Evolutionary conservation across 1,140 invertebrate species (phyloP).

Genomic region (Spodoptera litura): DNA sequence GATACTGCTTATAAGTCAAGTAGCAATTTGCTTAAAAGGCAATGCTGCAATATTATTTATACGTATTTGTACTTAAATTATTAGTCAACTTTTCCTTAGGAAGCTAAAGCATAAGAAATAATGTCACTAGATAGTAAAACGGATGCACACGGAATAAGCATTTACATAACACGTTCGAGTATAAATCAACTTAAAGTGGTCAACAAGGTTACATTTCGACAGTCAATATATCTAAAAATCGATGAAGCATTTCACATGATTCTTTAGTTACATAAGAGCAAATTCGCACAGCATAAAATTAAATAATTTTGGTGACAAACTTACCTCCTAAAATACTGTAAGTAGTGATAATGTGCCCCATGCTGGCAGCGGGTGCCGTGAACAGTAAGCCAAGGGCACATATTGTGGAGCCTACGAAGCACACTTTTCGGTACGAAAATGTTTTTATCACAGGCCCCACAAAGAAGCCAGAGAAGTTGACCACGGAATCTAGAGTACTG

Average conservation of each 20-base stretch:
- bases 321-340: conserved; percentile 92
- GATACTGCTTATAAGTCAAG: not conserved
- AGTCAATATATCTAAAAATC: not conserved
- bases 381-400: conserved; percentile 88
- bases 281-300: not conserved
- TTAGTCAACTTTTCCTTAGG: too few species aligned
- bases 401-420: conserved; percentile 88
- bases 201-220: not conserved
- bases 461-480: conserved; percentile 92
- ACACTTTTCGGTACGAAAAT: conserved; percentile 91
- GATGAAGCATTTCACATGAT: too few species aligned
- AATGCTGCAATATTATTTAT: conserved; percentile 4
- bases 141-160: not conserved
- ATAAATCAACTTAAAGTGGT: not conserved
- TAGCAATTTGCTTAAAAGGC: not conserved
- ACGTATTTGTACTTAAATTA: too few species aligned
- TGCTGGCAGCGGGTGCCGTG: conserved; percentile 89
- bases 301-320: conserved; percentile 31
- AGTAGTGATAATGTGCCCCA: conserved; percentile 90
- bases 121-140: not conserved
- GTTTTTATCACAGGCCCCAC: conserved; percentile 90
- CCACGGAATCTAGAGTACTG: conserved; percentile 90
- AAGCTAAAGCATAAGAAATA: not conserved
- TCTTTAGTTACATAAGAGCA: too few species aligned
- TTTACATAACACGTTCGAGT: not conserved